Base-by-base conservation (phyloP, 2,797 vertebrate genomes). In the Amphiprion clarkii region DNA sequence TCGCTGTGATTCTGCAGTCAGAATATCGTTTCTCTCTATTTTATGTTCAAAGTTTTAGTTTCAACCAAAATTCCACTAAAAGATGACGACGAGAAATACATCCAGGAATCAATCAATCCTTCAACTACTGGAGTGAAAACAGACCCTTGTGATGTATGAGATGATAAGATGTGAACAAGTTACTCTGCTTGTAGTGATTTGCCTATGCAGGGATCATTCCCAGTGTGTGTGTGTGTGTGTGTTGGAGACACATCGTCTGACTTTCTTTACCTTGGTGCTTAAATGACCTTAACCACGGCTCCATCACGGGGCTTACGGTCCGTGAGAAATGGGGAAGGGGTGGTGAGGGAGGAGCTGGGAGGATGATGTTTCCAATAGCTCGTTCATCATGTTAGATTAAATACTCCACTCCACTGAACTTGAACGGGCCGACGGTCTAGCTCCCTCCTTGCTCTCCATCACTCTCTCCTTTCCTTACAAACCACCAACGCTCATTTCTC, bases 381-480 rank as follows among this genome's bases (percentile, higher is more conserved):
- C 92, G 89, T 95, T 94, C 93, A 93, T 95, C 94, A 94, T 92
- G 89, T 94, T 92, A 92, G 94, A 95, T 95, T 94, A 95, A 95
- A 95, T 94, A 94, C 92, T 93, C 88, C 93, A 94, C 92, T 93
- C 87, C 90, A 83, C 78, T 93, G 94, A 93, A 92, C 92, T 92
- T 82, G 88, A 94, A 93, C 89, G 59, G 76, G 87, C 67, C 85
- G 69, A 69, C 83, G 83, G 74, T 90, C 86, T 86, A 73, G 87
- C 86, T 87, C 83, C 81, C 74, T 82, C 74, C 55, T 80, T 31
- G 67, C 76, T 91, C 92, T 88, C 74, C 85, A 89, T 91, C 85
- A 80, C 83, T 53, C 82, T 79, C 79, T 74, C 78, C 71, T 76
- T 82, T 85, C 79, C 77, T 59, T 57, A 66, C 65, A 70, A 74